A percentile compares a stretch with the other conserved stretches of the same genome.
These are phyloP conservation scores for Halocaridina rubra DNA, from an alignment of 2,888 invertebrate species.

Conservation along the genomic window DNA sequence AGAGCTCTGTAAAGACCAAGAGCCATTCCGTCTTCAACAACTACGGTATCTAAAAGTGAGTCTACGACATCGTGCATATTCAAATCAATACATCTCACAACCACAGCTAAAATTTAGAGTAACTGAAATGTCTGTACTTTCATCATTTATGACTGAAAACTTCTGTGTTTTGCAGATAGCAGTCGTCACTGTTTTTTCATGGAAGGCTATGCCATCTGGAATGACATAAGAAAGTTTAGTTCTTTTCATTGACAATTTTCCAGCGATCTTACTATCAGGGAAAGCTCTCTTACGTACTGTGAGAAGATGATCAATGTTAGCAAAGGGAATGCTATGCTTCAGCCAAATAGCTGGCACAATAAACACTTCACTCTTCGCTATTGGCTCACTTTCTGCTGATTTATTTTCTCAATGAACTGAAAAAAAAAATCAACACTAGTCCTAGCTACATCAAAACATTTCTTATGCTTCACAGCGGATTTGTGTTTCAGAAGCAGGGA, in stretches of 20 bases:
- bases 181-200: neutral
- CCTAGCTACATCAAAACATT: neutral
- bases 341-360: neutral
- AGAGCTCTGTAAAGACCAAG: neutral
- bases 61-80: neutral
- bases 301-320: neutral
- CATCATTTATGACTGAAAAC: constrained; percentile 1
- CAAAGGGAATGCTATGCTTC: too few species aligned
- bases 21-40: neutral
- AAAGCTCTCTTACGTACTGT: neutral
- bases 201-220: neutral
- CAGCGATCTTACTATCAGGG: neutral
- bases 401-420: neutral
- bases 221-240: neutral
- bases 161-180: neutral
- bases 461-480: neutral
- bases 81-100: neutral
- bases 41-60: neutral
- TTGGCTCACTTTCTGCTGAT: neutral
- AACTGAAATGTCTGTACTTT: neutral
- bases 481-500: neutral
- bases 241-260: constrained; percentile 6
- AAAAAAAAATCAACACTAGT: neutral
- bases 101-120: neutral
- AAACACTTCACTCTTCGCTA: neutral